phyloP scores from a whole-genome alignment of 1,140 invertebrate genomes.

The Calycopis cecrops region DNA sequence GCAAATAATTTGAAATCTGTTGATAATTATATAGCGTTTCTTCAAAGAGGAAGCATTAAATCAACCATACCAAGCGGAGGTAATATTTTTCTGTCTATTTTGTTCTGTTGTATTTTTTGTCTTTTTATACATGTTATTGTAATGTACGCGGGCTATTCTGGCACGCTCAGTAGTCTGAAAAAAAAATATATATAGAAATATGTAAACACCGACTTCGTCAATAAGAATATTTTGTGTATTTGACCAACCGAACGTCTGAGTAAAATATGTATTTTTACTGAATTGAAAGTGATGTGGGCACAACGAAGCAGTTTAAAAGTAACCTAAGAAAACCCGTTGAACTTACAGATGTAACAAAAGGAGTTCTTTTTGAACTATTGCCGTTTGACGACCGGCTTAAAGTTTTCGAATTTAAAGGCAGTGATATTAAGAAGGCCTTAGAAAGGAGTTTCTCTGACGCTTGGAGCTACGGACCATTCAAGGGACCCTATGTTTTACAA shows the following conservation, averaged over 20 bases:
- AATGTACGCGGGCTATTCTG: too few species aligned
- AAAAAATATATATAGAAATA: too few species aligned
- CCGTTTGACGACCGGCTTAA: slow-evolving; percentile 53
- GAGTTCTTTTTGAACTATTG: slow-evolving; percentile 50
- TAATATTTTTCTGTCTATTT: slow-evolving; percentile 27
- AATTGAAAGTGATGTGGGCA: too few species aligned
- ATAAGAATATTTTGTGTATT: too few species aligned
- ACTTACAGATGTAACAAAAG: slow-evolving; percentile 55
- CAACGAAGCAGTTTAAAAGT: too few species aligned
- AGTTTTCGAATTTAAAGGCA: slow-evolving; percentile 49
- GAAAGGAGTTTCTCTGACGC: slow-evolving; percentile 46
- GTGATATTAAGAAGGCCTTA: slow-evolving; percentile 42
- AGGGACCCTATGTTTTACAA: slow-evolving; percentile 56
- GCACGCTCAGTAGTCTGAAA: too few species aligned
- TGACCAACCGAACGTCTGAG: too few species aligned
- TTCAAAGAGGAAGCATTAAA: slow-evolving; percentile 61
- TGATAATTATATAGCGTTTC: slow-evolving; percentile 39
- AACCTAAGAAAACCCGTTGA: too few species aligned
- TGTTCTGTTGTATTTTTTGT: neutral
- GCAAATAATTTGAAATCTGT: slow-evolving; percentile 26
- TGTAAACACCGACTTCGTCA: too few species aligned
- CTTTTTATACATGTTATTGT: too few species aligned
- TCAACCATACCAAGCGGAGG: slow-evolving; percentile 46
- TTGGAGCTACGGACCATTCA: slow-evolving; percentile 48
- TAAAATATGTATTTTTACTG: too few species aligned